A percentile compares a stretch with the other conserved stretches of the same genome.
Evolutionary conservation across 2,888 invertebrate genomes (phyloP).

Genomic region (Volucella bombylans): DNA sequence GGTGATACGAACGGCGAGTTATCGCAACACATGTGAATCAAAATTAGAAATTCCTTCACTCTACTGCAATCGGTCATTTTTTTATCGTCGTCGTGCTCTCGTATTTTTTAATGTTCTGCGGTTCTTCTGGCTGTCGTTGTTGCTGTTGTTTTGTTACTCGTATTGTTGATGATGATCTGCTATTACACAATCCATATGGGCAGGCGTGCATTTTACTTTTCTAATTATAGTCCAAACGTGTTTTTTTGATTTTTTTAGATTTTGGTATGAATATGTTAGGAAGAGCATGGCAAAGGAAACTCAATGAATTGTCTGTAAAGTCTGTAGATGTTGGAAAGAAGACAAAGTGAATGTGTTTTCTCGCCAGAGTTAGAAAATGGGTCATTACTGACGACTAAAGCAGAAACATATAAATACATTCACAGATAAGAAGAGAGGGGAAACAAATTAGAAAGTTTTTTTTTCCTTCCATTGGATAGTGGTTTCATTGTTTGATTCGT

Average conservation of each 20-base stretch:
- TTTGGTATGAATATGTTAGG: neutral
- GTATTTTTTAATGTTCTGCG: slow-evolving; percentile 14
- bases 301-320: slow-evolving; percentile 5
- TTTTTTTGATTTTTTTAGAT: slow-evolving; percentile 35
- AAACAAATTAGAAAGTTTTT: slow-evolving; percentile 64
- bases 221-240: slow-evolving; percentile 62
- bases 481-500: slow-evolving; percentile 30
- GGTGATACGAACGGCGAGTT: neutral
- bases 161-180: neutral
- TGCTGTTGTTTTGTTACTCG: neutral
- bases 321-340: slow-evolving; percentile 14
- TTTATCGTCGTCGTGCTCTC: slow-evolving; percentile 16
- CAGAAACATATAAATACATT: too few species aligned
- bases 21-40: neutral
- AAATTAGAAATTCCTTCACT: slow-evolving; percentile 28
- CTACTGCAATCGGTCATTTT: slow-evolving; percentile 47
- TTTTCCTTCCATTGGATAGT: slow-evolving; percentile 10
- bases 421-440: neutral
- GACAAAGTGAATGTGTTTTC: slow-evolving; percentile 59
- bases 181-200: slow-evolving; percentile 48
- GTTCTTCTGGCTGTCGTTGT: neutral
- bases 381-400: slow-evolving; percentile 19
- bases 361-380: slow-evolving; percentile 46
- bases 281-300: slow-evolving; percentile 18
- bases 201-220: slow-evolving; percentile 31